Evolutionary conservation across 2,113 vertebrate species (phyloP), one percentile per base, ranked within the genome.

Genomic region (Phodopus roborovskii): DNA sequence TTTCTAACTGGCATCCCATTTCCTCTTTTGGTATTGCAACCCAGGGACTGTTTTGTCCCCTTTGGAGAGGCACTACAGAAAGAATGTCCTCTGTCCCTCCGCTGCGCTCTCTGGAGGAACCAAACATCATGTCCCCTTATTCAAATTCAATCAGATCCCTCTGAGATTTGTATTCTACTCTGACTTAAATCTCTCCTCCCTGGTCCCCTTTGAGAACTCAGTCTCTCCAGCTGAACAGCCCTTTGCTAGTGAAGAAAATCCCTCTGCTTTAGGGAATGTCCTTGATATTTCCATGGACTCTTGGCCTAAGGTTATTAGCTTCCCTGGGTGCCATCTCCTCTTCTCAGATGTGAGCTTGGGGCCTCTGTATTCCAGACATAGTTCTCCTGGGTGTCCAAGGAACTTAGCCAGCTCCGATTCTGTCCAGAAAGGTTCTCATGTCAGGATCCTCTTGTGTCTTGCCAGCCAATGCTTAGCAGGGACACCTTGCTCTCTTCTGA

Each of bases 161-260:
- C 94, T 96, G 93, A 96, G 87, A 90, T 98, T 92, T 95, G 79
- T 91, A 83, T 92, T 97, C 95, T 96, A 94, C 90, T 97, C 95
- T 16, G 68, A 88, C 90, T 96, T 95, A 39, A 94, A 64, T 94
- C 95, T 97, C 94, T 97, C 88, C 75, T 81, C 26, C 22, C 42
- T 92, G 87, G 96, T 97, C 87, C 3, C 24, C 96, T 96, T 96
- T 9, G 26, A 97, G 97, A 95, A 97, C 94, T 93, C 97, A 97
- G 95, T 98, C 98, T 98, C 92, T 95, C 89, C 50, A 91, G 92
- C 70, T 58, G 73, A 86, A 79, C 45, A 45, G 36, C 62, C 42
- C 74, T 58, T 91, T 74, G 33, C 4, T 16, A 45, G 73, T 60
- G 33, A n/a, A n/a, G 77, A 62, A 58, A 10, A 60, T 36, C 22